Base-by-base conservation (phyloP, 2,113 vertebrate species). In the Zingel zingel region DNA sequence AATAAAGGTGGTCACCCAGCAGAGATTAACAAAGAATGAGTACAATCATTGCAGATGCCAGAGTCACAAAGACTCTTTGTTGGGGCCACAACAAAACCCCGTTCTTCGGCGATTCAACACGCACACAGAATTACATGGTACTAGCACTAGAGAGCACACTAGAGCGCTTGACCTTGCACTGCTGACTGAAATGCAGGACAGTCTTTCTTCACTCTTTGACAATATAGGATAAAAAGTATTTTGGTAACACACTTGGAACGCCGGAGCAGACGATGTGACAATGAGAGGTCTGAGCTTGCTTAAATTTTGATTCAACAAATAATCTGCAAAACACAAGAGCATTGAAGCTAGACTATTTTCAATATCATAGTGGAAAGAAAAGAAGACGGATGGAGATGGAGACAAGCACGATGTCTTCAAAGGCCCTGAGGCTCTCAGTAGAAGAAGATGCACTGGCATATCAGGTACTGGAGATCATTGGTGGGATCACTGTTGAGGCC, bases 61-160 rank as follows among this genome's bases (percentile, higher is more conserved):
- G 76, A 83, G 51, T 43, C 86, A 99, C 97, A 99, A 98, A 97
- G 95, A 65, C 56, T 92, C 94, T 97, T 95, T 98, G 96, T 97
- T 93, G 88, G 74, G 50, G 73, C 0, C 61, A 92, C 93, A 83
- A 97, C 96, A 98, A 96, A 95, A 94, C 95, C 94, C 82, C 94
- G 94, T 94, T 97, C 92, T 94, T 94, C 61, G 67, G 30, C 82
- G 94, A 93, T 83, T 90, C 92, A 94, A 93, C 92, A 91, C 69
- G 90, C 89, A 94, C 94, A 67, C 90, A 87, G 94, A 94, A 91
- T 93, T 79, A 90, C 94, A 91, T 94, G 61, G 90, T 88, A 5
- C 93, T 83, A 84, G 90, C 92, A 94, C 95, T 93, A 95, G 81
- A 95, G 68, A 78, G 88, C 79, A 72, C 68, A 68, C 74, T 15